Evolutionary conservation across 2,888 invertebrate genomes (phyloP), one percentile per base, ranked within the genome.

Genomic region (Dexiosoma caninum): DNA sequence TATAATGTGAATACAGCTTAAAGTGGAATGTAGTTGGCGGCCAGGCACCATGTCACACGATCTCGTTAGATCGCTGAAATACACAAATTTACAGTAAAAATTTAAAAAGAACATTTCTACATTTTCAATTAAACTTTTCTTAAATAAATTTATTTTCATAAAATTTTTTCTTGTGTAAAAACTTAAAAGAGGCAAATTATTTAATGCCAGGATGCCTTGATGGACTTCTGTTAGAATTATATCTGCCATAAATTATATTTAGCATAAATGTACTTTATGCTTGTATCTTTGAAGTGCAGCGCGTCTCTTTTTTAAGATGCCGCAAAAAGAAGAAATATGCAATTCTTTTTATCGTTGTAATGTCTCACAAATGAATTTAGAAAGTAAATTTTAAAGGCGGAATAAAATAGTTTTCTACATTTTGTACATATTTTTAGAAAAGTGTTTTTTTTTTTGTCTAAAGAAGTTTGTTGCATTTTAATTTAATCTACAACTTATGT

Each of bases 221-320:
- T 77, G 67, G 69, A 77, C 81, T 81, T 66, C 72, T 77, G 77
- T 64, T 64, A 27, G 72, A 69, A 57, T 62, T 64, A 69, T 69
- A 60, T 77, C 67, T 69, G 37, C 60, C 81, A 81, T 72, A 62
- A 72, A 72, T 49, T 49, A 71, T 2, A 30, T 69, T 62, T 76
- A 30, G 64, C 55, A 23, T 23, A 12, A 32, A n/a, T 51, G 46
- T 60, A 53, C 57, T 60, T 21, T 23, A 35, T 57, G 21, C 32
- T 32, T 74, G 37, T 6, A 57, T 12, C 37, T 57, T 57, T 66
- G 37, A 66, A 49, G 55, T 57, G 5, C 30, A 40, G 57, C 57
- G 57, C 57, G 19, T 49, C 37, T 30, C 1, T 30, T n/a, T n/a
- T n/a, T 30, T 1, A 49, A 53, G 57, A 51, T 75, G 49, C 14